A percentile compares a stretch with the other conserved stretches of the same genome.
phyloP scores from a whole-genome alignment of 2,888 invertebrate species.

The Anthoptus insignis region DNA sequence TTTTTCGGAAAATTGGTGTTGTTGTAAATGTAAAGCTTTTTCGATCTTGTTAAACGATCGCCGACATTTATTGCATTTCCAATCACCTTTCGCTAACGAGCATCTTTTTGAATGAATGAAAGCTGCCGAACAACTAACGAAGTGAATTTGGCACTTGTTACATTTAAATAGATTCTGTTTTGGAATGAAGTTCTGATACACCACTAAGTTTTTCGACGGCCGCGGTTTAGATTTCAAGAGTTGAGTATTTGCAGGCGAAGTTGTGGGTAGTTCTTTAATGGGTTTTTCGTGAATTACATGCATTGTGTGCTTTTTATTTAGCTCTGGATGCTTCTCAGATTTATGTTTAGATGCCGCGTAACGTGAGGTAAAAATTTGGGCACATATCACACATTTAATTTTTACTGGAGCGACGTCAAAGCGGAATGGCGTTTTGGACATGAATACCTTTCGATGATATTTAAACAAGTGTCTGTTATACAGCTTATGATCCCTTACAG shows the following conservation, averaged over 20 bases:
- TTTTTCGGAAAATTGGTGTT: constrained; percentile 55
- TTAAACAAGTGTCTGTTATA: constrained; percentile 36
- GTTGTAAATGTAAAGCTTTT: constrained; percentile 51
- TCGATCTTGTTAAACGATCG: constrained; percentile 53
- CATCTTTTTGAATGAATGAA: constrained; percentile 42
- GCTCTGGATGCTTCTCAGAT: constrained; percentile 21
- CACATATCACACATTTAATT: constrained; percentile 41
- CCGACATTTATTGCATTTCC: constrained; percentile 53
- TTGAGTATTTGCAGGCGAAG: not conserved
- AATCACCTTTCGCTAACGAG: constrained; percentile 31
- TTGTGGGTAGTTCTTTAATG: not conserved
- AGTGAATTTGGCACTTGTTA: constrained; percentile 48
- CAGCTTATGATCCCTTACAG: not conserved
- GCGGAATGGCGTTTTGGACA: not conserved
- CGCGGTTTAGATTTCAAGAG: not conserved
- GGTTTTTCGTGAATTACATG: not conserved
- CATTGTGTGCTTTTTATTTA: not conserved
- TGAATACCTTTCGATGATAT: constrained; percentile 5
- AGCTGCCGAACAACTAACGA: constrained; percentile 36
- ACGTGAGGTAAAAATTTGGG: constrained; percentile 24
- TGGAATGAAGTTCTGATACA: constrained; percentile 27
- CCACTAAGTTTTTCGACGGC: not conserved
- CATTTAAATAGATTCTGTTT: constrained; percentile 47
- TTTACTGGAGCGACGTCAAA: not conserved
- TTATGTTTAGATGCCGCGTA: constrained; percentile 40